These are phyloP conservation scores for Cheracebus regulus DNA, from an alignment of 2,797 vertebrate species.

Conservation along the genomic window DNA sequence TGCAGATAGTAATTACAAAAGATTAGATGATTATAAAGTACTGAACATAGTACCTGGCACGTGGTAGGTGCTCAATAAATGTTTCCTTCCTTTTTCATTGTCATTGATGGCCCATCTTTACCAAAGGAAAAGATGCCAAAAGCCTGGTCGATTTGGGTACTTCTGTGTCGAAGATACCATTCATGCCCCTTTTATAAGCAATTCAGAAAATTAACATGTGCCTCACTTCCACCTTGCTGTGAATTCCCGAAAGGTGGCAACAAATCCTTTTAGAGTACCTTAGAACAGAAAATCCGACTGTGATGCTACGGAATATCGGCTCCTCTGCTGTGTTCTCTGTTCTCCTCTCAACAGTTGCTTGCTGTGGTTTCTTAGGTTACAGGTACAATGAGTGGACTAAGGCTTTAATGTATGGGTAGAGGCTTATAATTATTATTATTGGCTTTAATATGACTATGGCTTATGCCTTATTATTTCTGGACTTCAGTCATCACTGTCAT, in stretches of 20 bases:
- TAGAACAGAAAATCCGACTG: neutral
- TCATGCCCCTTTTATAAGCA: neutral
- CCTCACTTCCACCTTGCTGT: neutral
- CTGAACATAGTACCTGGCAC: neutral
- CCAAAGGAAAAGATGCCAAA: neutral
- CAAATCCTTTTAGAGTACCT: constrained; percentile 28
- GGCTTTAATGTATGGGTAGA: neutral
- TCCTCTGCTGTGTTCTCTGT: neutral
- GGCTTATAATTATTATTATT: neutral
- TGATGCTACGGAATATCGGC: neutral
- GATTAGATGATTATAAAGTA: neutral
- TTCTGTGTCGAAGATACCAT: neutral
- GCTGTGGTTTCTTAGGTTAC: constrained; percentile 6
- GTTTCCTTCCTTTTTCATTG: neutral
- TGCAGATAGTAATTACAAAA: constrained; percentile 1
- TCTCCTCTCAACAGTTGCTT: neutral
- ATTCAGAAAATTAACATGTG: neutral
- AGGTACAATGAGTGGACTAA: neutral
- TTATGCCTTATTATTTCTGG: constrained; percentile 50
- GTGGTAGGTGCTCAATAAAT: neutral
- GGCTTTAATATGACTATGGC: constrained; percentile 25
- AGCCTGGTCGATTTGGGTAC: neutral
- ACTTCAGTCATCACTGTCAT: neutral
- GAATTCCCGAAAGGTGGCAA: neutral
- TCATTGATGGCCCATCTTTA: neutral